Base-by-base conservation (phyloP, 1,140 invertebrate genomes). In the Drosophila arawakana region DNA sequence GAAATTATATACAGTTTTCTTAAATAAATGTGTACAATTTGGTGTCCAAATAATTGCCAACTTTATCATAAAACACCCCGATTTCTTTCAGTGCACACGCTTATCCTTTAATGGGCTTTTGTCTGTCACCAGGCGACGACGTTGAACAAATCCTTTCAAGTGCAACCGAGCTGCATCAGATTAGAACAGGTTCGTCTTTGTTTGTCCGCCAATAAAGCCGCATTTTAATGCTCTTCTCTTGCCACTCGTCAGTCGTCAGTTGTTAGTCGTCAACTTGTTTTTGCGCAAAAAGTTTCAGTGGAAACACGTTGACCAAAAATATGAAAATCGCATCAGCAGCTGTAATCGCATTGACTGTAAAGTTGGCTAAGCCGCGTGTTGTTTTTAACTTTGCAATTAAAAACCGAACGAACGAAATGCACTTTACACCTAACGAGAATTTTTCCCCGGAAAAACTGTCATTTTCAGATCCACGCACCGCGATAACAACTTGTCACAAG, bases 31-130 rank as follows among this genome's bases (percentile, higher is more conserved):
- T 30, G 25, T 5, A 2, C 3, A 30, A 30, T 30, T 30, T 6
- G 0, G 0, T 30, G 3, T 30, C 25, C 4, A 30, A 30, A 30
- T 30, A 30, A 30, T 6, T 30, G 25, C 25, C 25, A 4, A 30
- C 6, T 0, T 30, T 0, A 2, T 30, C 0, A 2, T 0, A 6
- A 30, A 5, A 30, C 25, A 30, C 25, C 3, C 25, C 1, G 4
- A 30, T 44, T 65, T 65, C 25, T 35, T 7, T 11, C 41, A 37
- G 43, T 65, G 47, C 7, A 68, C 50, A 15, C 69, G 50, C 66
- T 89, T 78, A 89, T 89, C 84, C 85, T 82, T 89, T 89, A 89
- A 89, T 89, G 81, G 81, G 84, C 81, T 89, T 89, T 89, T 90
- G 84, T 85, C 49, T 58, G 61, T 68, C 75, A 62, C 37, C 52